Percentiles rank a stretch among this genome's conserved stretches.
phyloP scores from a whole-genome alignment of 2,888 invertebrate species.

The Orthosia gracilis region DNA sequence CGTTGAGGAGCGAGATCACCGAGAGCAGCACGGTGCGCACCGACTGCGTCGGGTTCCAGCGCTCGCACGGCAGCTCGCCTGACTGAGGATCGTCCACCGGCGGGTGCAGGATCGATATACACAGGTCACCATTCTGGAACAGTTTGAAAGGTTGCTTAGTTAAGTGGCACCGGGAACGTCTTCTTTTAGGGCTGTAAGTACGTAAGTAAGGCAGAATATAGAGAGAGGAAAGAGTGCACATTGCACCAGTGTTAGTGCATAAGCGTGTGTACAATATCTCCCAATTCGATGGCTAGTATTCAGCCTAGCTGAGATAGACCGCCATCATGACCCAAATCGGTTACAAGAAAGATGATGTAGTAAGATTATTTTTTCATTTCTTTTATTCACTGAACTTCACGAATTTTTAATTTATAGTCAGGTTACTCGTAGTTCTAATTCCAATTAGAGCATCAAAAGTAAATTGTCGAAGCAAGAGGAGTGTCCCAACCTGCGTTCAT shows the following conservation, averaged over 20 bases:
- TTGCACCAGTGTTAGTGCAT: background rate
- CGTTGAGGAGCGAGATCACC: slow-evolving; percentile 99
- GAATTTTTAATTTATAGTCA: background rate
- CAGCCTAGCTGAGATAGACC: background rate
- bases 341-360: too few relatives aligned
- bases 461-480: background rate
- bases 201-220: background rate
- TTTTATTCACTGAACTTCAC: too few relatives aligned
- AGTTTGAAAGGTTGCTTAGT: slow-evolving; percentile 17
- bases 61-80: slow-evolving; percentile 99
- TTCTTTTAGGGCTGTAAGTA: background rate
- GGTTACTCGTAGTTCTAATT: background rate
- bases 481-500: background rate
- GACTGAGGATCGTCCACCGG: slow-evolving; percentile 99
- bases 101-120: slow-evolving; percentile 99
- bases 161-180: background rate
- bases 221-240: background rate
- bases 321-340: background rate
- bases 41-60: slow-evolving; percentile 99
- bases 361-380: too few relatives aligned
- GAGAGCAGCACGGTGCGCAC: slow-evolving; percentile 99
- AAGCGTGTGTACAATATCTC: background rate
- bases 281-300: background rate
- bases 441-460: background rate
- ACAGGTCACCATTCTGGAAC: slow-evolving; percentile 98